Evolutionary conservation across 1,140 invertebrate genomes (phyloP).

Genomic region (Leptinotarsa lineolata): DNA sequence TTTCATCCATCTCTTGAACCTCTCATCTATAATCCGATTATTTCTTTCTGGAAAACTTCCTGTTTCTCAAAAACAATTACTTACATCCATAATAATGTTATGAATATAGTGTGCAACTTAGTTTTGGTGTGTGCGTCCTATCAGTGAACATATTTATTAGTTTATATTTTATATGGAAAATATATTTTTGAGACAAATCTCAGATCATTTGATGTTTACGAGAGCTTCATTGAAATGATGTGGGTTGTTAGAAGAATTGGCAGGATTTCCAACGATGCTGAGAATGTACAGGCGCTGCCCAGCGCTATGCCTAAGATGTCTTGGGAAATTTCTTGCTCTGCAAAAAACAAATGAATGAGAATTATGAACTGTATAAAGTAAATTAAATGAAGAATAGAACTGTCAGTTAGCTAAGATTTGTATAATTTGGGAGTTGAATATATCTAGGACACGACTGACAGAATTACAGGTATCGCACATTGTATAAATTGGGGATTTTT

Average conservation of each 20-base stretch:
- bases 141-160: constrained; percentile 20
- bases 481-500: too few relatives aligned
- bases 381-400: too few relatives aligned
- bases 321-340: constrained; percentile 19
- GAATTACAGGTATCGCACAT: too few relatives aligned
- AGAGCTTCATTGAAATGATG: not conserved
- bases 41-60: not conserved
- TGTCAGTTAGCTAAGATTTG: too few relatives aligned
- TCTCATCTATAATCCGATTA: not conserved
- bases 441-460: too few relatives aligned
- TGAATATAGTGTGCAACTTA: constrained; percentile 16
- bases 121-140: constrained; percentile 25
- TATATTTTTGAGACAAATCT: constrained; percentile 15
- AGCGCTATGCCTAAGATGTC: constrained; percentile 21
- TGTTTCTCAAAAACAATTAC: not conserved
- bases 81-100: constrained; percentile 12
- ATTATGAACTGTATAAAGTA: too few relatives aligned
- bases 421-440: too few relatives aligned
- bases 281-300: not conserved
- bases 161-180: constrained; percentile 22
- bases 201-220: not conserved
- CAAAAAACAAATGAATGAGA: constrained; percentile 1
- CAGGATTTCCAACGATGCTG: constrained; percentile 4
- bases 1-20: too few relatives aligned
- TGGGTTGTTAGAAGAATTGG: not conserved